These are phyloP conservation scores for Cantharis flavilabris DNA, from an alignment of 2,888 invertebrate species.

Conservation along the genomic window DNA sequence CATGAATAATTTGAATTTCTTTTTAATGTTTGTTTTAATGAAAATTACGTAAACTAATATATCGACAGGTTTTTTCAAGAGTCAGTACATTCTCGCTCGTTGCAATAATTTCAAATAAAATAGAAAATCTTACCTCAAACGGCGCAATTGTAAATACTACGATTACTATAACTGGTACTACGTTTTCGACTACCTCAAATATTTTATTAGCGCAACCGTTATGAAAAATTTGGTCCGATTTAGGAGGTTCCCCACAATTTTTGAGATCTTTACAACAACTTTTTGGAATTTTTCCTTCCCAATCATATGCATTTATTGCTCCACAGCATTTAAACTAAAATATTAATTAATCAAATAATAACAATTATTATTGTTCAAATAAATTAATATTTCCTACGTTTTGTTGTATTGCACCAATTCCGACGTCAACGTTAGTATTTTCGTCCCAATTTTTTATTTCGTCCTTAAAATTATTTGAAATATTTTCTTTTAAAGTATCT, in stretches of 20 bases:
- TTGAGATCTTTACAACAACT: slow-evolving; percentile 48
- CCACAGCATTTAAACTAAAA: slow-evolving; percentile 65
- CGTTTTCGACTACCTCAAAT: slow-evolving; percentile 53
- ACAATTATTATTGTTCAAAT: no score
- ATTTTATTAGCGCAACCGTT: slow-evolving; percentile 58
- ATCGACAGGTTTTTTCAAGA: no score
- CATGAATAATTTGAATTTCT: no score
- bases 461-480: neutral
- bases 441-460: neutral
- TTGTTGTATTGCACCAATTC: neutral
- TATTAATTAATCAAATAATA: neutral
- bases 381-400: neutral
- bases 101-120: no score
- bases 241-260: slow-evolving; percentile 44
- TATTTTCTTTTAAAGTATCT: neutral
- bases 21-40: no score
- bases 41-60: no score
- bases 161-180: slow-evolving; percentile 65
- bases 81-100: no score
- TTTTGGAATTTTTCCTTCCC: slow-evolving; percentile 27
- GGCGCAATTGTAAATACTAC: slow-evolving; percentile 71
- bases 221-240: slow-evolving; percentile 45
- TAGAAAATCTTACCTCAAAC: slow-evolving; percentile 63
- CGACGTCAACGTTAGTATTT: neutral
- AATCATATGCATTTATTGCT: slow-evolving; percentile 49